phyloP scores from a whole-genome alignment of 2,797 vertebrate genomes.

The Enteromius afrohamiltoni region DNA sequence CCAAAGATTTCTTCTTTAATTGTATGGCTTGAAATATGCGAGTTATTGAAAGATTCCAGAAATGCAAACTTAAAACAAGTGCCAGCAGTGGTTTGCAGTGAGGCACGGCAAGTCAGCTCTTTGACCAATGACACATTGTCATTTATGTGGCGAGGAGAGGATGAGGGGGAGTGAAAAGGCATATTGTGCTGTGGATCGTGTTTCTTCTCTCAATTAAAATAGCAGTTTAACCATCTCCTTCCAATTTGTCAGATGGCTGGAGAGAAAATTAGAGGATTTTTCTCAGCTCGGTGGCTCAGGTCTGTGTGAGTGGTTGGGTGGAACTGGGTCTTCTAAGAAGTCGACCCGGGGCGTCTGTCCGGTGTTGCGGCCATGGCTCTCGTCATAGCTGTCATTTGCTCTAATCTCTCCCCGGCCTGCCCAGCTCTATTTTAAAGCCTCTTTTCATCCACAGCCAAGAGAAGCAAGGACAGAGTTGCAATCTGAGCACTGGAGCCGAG shows the following conservation, averaged over 20 bases:
- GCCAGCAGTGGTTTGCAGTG: slow-evolving; percentile 69
- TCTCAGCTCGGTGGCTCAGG: slow-evolving; percentile 40
- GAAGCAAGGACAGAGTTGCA: slow-evolving; percentile 43
- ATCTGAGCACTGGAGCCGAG: slow-evolving; percentile 20
- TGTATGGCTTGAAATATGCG: slow-evolving; percentile 64
- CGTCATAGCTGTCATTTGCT: slow-evolving; percentile 72
- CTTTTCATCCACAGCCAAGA: slow-evolving; percentile 71
- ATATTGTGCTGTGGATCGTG: slow-evolving; percentile 43
- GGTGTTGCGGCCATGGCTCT: slow-evolving; percentile 41
- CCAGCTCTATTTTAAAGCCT: slow-evolving; percentile 64
- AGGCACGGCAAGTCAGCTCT: slow-evolving; percentile 65
- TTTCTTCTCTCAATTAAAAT: slow-evolving; percentile 57
- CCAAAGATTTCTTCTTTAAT: slow-evolving; percentile 51
- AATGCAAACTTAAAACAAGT: slow-evolving; percentile 67
- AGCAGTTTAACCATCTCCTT: slow-evolving; percentile 56
- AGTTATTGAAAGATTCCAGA: slow-evolving; percentile 67
- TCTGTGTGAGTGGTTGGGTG: slow-evolving; percentile 61
- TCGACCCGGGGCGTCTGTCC: slow-evolving; percentile 38
- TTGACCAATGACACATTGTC: slow-evolving; percentile 73
- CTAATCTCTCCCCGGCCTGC: slow-evolving; percentile 70
- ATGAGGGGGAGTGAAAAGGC: slow-evolving; percentile 37
- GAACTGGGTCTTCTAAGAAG: slow-evolving; percentile 41
- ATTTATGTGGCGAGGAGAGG: slow-evolving; percentile 71
- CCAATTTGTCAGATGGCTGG: slow-evolving; percentile 56
- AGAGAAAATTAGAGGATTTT: slow-evolving; percentile 61